Evolutionary conservation across 2,797 vertebrate species (phyloP), one percentile per base, ranked within the genome.

Genomic region (Geotrypetes seraphini): DNA sequence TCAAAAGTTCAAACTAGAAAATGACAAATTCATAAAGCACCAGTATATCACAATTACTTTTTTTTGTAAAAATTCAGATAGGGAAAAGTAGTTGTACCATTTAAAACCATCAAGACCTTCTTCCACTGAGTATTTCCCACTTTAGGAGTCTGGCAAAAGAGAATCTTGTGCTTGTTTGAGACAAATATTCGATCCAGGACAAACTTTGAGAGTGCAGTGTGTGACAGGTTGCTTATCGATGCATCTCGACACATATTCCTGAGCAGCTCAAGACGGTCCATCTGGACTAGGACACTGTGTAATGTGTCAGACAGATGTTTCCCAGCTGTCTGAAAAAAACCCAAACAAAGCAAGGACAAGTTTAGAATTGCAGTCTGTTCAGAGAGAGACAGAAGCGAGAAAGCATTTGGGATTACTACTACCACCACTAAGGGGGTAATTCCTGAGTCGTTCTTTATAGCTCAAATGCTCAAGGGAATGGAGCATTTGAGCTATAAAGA

Each of bases 71-170:
- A n/a, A n/a, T n/a, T n/a, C n/a, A n/a, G n/a, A n/a, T n/a, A n/a
- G n/a, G n/a, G n/a, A n/a, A n/a, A n/a, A n/a, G n/a, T n/a, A n/a
- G n/a, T n/a, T n/a, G 48, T 67, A 97, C 96, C 96, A 5, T 98
- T 99, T 43, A 97, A 81, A 53, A 94, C 93, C 5, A 99, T 97
- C 26, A 99, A 85, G 61, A 99, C 96, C 78, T 99, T 99, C 79
- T 99, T 99, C 96, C 96, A 99, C 31, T 99, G 96, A 1, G 94
- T 98, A 75, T 99, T 99, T 42, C 96, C 96, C 62, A 98, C 95
- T 84, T 99, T 99, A 8, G 96, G 96, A 1, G 94, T 99, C 77
- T 99, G 96, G 75, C 96, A 99, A 74, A 99, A 99, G 28, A 99
- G 72, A 58, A 99, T 93, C 71, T 85, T 91, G 77, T 96, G 89